Percentiles rank a stretch among this genome's conserved stretches.
These are phyloP conservation scores for Cephonodes hylas DNA, from an alignment of 2,888 invertebrate genomes.

Conservation along the genomic window DNA sequence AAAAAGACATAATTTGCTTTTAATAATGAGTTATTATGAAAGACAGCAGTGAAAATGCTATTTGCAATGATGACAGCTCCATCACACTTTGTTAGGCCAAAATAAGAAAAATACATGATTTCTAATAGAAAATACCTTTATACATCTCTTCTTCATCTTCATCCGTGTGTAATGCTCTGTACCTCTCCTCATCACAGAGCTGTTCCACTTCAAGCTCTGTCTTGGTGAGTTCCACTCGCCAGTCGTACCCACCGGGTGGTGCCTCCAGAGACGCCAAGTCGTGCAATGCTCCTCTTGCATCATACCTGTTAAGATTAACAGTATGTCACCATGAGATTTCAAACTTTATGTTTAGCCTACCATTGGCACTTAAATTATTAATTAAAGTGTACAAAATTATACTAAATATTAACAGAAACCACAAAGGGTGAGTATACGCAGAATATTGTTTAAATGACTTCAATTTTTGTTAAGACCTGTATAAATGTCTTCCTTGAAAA, in stretches of 20 bases:
- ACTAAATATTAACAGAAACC: not conserved
- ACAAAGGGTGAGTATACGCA: not conserved
- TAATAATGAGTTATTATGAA: too few species aligned
- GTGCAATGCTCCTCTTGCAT: conserved; percentile 94
- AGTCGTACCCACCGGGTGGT: conserved; percentile 85
- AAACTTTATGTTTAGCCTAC: not conserved
- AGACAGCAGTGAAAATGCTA: too few species aligned
- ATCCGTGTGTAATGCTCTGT: conserved; percentile 92
- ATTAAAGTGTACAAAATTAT: not conserved
- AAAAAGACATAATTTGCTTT: too few species aligned
- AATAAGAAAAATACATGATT: too few species aligned
- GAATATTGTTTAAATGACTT: not conserved
- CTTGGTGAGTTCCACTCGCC: conserved; percentile 83
- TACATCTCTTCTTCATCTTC: conserved; percentile 94
- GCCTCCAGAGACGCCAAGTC: conserved; percentile 92
- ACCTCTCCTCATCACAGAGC: conserved; percentile 97
- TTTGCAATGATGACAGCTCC: too few species aligned
- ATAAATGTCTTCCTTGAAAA: not conserved
- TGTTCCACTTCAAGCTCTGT: conserved; percentile 92
- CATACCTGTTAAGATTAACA: conserved; percentile 85
- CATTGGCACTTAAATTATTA: not conserved
- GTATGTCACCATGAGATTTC: not conserved
- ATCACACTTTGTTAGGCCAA: too few species aligned
- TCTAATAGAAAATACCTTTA: conserved; percentile 86
- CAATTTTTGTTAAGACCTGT: not conserved